Conservation (phyloP, 2,888 invertebrate genomes). For the Barypeithes pellucidus region DNA sequence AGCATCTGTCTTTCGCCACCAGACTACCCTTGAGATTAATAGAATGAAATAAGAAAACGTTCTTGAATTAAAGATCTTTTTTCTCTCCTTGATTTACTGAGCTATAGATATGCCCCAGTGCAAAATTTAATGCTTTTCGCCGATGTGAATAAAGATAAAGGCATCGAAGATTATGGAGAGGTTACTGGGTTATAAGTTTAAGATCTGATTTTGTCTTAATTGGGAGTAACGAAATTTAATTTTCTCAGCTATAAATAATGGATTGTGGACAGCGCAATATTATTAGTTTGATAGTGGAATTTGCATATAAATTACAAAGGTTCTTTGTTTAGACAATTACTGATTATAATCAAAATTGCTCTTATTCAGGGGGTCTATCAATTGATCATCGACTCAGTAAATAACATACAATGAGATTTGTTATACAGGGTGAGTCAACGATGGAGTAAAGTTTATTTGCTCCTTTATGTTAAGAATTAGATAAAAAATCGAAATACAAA, state of each 20-base stretch:
- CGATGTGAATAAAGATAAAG: constrained; percentile 46
- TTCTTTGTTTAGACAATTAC: too few relatives aligned
- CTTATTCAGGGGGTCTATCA: too few relatives aligned
- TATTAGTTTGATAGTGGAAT: neutral
- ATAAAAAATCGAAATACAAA: too few relatives aligned
- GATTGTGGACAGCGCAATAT: neutral
- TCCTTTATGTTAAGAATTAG: too few relatives aligned
- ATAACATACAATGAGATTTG: too few relatives aligned
- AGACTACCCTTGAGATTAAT: constrained; percentile 49
- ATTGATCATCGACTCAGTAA: too few relatives aligned
- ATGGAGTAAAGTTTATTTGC: too few relatives aligned
- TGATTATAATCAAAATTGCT: too few relatives aligned
- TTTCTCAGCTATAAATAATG: neutral
- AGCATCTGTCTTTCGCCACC: constrained; percentile 46
- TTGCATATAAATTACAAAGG: too few relatives aligned
- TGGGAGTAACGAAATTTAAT: neutral
- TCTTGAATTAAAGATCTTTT: constrained; percentile 46
- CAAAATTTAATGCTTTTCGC: constrained; percentile 43
- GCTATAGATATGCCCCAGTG: constrained; percentile 42
- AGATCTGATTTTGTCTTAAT: constrained; percentile 9
- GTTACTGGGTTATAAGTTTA: constrained; percentile 30
- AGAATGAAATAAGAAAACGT: constrained; percentile 47
- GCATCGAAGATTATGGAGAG: constrained; percentile 27
- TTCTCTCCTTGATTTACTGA: constrained; percentile 41
- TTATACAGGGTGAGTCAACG: too few relatives aligned